Percentiles rank a stretch among this genome's conserved stretches.
phyloP scores from a whole-genome alignment of 1,140 invertebrate species.

The Drosophila bocki region DNA sequence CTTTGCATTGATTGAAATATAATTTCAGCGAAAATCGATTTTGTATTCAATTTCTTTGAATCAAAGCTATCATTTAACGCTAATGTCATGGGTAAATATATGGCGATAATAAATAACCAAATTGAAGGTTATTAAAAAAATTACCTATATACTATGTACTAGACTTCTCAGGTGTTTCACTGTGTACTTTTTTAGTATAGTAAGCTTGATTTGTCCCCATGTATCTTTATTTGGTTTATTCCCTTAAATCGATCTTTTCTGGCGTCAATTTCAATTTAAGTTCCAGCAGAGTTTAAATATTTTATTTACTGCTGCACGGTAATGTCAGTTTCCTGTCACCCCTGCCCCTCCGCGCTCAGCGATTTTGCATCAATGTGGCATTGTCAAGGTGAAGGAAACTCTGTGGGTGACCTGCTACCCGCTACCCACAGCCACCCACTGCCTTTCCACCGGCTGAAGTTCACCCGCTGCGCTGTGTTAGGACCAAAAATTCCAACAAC shows the following conservation, averaged over 20 bases:
- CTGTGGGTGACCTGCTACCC: slow-evolving; percentile 7
- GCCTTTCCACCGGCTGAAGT: not conserved
- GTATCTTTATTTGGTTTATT: not conserved
- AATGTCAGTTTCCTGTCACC: slow-evolving; percentile 16
- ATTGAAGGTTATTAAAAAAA: not conserved
- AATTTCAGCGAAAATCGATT: slow-evolving; percentile 14
- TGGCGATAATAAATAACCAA: not conserved
- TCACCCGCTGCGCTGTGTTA: slow-evolving; percentile 10
- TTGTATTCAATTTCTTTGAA: not conserved
- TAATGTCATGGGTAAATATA: not conserved
- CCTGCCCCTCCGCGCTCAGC: not conserved
- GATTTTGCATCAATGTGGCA: slow-evolving; percentile 24
- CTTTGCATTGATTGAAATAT: slow-evolving; percentile 34
- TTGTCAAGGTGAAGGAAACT: slow-evolving; percentile 37
- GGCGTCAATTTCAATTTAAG: slow-evolving; percentile 16
- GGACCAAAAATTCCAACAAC: slow-evolving; percentile 7
- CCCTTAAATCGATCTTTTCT: not conserved
- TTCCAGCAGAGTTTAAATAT: slow-evolving; percentile 23
- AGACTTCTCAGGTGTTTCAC: no score
- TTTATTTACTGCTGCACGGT: slow-evolving; percentile 16
- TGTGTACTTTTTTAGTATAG: no score
- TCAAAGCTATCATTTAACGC: not conserved
- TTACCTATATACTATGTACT: no score
- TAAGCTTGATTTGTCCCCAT: no score
- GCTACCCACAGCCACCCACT: not conserved